A percentile compares a stretch with the other conserved stretches of the same genome.
phyloP scores from a whole-genome alignment of 2,888 invertebrate species.

The Steromphala cineraria region DNA sequence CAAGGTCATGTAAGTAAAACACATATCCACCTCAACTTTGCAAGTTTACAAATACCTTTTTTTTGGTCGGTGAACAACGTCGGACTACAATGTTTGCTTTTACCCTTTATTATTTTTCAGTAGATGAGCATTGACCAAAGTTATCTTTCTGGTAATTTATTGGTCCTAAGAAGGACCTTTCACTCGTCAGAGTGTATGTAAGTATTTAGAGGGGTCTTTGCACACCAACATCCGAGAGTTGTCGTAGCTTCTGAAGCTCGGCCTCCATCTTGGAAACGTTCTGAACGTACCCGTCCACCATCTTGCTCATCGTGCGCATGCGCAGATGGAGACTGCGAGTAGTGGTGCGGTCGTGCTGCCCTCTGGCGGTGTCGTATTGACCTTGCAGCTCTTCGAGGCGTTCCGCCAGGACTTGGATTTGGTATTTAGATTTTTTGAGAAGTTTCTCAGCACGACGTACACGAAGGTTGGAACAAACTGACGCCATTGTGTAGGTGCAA shows the following conservation, averaged over 20 bases:
- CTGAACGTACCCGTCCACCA: not conserved
- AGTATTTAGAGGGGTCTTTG: not conserved
- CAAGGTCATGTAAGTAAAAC: too few species aligned
- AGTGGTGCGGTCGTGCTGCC: not conserved
- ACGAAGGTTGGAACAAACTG: not conserved
- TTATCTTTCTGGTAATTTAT: not conserved
- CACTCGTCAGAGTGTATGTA: not conserved
- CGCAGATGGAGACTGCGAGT: not conserved
- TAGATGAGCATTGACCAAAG: too few species aligned
- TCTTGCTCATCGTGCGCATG: not conserved
- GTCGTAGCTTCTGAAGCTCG: not conserved
- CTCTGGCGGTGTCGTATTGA: not conserved
- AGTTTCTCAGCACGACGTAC: not conserved
- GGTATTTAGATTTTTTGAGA: not conserved
- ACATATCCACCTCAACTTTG: too few species aligned
- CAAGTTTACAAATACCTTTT: too few species aligned
- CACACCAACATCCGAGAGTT: not conserved
- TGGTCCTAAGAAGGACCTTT: not conserved
- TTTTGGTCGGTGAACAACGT: too few species aligned
- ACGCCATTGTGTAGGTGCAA: not conserved
- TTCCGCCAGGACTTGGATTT: not conserved
- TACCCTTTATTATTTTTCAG: too few species aligned
- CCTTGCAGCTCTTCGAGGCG: not conserved
- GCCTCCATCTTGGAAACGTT: not conserved
- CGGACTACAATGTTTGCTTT: too few species aligned